Evolutionary conservation across 2,888 invertebrate species (phyloP).

Genomic region (Protula sp.): DNA sequence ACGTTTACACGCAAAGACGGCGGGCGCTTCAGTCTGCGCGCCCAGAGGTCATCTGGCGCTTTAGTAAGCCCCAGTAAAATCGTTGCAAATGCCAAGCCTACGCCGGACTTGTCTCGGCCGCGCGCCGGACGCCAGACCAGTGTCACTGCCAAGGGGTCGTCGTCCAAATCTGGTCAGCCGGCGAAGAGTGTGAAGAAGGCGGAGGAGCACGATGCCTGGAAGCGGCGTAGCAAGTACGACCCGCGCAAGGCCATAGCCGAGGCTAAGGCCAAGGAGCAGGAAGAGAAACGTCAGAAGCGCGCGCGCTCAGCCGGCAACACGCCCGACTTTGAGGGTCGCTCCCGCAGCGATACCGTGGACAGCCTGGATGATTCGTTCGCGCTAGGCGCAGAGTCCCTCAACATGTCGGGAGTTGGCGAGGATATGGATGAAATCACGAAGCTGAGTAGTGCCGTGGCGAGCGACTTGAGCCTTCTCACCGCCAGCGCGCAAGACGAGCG

Average conservation of each 20-base stretch:
- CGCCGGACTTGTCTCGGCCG: not conserved
- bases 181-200: conserved; percentile 15
- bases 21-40: conserved; percentile 64
- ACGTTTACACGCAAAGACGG: conserved; percentile 57
- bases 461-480: not conserved
- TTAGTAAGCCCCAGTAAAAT: not conserved
- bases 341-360: not conserved
- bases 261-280: conserved; percentile 55
- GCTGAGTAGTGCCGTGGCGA: not conserved
- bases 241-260: conserved; percentile 90
- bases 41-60: not conserved
- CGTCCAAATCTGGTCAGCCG: not conserved
- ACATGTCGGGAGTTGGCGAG: not conserved
- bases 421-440: not conserved
- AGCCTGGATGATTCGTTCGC: too few relatives aligned
- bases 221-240: conserved; percentile 89
- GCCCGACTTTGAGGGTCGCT: not conserved
- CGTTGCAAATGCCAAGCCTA: not conserved
- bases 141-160: not conserved
- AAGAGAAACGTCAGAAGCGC: too few relatives aligned
- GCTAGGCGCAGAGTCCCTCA: too few relatives aligned
- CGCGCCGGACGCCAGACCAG: not conserved
- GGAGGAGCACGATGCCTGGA: conserved; percentile 89
- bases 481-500: not conserved
- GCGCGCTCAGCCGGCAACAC: not conserved